phyloP scores from a whole-genome alignment of 2,888 invertebrate genomes.

The Autographa gamma region DNA sequence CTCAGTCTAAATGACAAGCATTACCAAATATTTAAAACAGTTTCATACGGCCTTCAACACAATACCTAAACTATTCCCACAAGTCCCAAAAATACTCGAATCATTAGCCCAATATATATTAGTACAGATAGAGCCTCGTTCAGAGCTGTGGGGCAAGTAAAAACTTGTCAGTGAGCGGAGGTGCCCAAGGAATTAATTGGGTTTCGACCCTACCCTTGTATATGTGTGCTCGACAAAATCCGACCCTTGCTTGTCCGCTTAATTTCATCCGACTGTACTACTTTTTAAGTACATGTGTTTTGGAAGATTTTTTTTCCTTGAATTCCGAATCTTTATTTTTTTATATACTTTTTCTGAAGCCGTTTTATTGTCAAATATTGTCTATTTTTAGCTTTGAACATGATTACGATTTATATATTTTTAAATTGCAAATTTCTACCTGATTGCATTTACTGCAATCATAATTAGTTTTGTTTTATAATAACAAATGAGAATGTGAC shows the following conservation, averaged over 20 bases:
- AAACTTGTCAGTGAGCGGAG: conserved; percentile 68
- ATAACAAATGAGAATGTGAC: background rate
- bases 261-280: conserved; percentile 61
- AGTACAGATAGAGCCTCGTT: conserved; percentile 69
- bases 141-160: conserved; percentile 64
- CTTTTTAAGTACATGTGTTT: conserved; percentile 49
- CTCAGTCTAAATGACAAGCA: background rate
- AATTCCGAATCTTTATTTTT: background rate
- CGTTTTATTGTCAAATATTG: no score
- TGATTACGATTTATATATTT: no score
- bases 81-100: conserved; percentile 54
- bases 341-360: background rate
- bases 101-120: conserved; percentile 58
- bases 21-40: background rate
- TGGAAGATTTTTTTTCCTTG: conserved; percentile 13
- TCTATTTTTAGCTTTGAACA: no score
- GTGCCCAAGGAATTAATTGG: conserved; percentile 76
- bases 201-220: conserved; percentile 75
- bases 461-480: no score
- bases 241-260: conserved; percentile 65
- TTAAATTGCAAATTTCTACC: no score
- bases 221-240: conserved; percentile 73
- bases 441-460: no score
- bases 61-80: conserved; percentile 42
- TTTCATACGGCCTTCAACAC: conserved; percentile 21